Base-by-base conservation (phyloP, 2,888 invertebrate genomes). In the Chrysotoxum bicinctum region DNA sequence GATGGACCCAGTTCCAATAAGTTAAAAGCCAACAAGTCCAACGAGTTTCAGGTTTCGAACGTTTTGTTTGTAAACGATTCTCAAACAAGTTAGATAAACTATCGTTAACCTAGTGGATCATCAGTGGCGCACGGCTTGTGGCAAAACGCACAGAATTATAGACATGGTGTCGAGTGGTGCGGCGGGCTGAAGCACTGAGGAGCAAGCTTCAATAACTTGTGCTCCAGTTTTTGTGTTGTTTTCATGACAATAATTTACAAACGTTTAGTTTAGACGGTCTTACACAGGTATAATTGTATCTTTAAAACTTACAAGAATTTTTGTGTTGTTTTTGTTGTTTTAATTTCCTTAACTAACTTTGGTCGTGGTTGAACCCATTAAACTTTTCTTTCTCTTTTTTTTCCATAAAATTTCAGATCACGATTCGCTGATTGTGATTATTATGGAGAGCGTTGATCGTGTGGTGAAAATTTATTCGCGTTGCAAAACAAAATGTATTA, bases 401-500 rank as follows among this genome's bases (percentile, higher is more conserved):
- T 10, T 32, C 32, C n/a, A 35, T 40, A 30, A 45, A 35, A 35
- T 66, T 66, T 66, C 66, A 50, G 32, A 66, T 66, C 66, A 50
- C 78, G 68, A 30, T 52, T 77, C 68, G 48, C 50, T 56, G 78
- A 48, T 35, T 48, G 62, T 62, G 43, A 73, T 78, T 78, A 69
- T 43, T 83, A 83, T 83, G 78, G 78, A 74, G 50, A 83, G 78
- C 78, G 69, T 74, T 64, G 48, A 64, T 78, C 64, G 68, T 50
- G 56, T 62, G 26, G 58, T 48, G 52, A 45, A 66, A 76, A 60
- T 73, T 73, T 35, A 82, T 68, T 66, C 60, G 72, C 43, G 6
- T 56, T 68, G 78, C 68, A 21, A 82, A 77, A 68, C 19, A 40
- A 64, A 50, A 23, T 32, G 4, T 21, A n/a, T 32, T 21, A 12